Evolutionary conservation across 2,113 vertebrate genomes (phyloP).

Genomic region (Eubucco bourcierii): DNA sequence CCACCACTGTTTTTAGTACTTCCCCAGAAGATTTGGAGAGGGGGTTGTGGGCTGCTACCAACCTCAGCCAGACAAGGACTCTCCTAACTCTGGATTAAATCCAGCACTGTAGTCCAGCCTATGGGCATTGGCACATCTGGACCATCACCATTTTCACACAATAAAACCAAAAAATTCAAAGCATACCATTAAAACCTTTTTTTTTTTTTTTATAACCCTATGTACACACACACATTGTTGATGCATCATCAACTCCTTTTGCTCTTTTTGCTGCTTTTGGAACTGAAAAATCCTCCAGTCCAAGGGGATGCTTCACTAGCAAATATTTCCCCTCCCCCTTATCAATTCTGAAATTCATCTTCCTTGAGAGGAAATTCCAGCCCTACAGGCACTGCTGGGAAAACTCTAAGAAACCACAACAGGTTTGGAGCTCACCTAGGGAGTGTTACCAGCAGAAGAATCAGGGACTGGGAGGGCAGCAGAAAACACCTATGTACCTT

Average conservation of each 20-base stretch:
- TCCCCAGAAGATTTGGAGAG: neutral
- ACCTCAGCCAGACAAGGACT: accelerated
- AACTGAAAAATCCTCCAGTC: neutral
- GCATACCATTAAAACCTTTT: conserved; percentile 31
- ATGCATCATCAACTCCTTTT: conserved; percentile 8
- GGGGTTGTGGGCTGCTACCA: neutral
- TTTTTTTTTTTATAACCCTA: conserved; percentile 53
- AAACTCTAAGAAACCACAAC: neutral
- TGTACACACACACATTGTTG: conserved; percentile 31
- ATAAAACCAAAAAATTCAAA: conserved; percentile 37
- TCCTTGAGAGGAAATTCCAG: neutral
- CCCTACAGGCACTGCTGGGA: neutral
- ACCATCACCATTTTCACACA: conserved; percentile 26
- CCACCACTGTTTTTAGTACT: neutral
- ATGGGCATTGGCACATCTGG: neutral
- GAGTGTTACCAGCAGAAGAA: neutral
- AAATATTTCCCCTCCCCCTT: neutral
- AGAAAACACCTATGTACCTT: conserved; percentile 65
- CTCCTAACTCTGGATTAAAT: accelerated
- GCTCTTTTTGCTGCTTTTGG: neutral
- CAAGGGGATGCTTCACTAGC: neutral
- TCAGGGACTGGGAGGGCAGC: neutral
- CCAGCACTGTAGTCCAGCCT: neutral
- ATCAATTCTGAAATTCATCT: neutral
- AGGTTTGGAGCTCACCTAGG: neutral